Conservation (phyloP, 1,140 invertebrate species). For the Eciton burchellii region DNA sequence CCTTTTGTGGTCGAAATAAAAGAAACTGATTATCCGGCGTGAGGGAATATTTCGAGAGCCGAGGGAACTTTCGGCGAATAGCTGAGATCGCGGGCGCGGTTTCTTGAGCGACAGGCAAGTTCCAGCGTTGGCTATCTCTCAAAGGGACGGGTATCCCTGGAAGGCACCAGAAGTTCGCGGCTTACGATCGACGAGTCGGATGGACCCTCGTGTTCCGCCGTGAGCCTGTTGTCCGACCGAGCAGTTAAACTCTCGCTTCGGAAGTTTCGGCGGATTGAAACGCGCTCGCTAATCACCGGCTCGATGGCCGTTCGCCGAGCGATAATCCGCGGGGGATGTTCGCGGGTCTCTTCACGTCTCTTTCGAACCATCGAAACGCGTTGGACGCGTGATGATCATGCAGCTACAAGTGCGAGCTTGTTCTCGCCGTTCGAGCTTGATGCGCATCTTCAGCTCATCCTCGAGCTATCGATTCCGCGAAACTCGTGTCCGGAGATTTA, state of each 20-base stretch:
- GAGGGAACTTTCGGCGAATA: slow-evolving; percentile 46
- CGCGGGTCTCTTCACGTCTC: neutral
- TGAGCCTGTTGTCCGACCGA: slow-evolving; percentile 55
- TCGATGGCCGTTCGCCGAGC: slow-evolving; percentile 42
- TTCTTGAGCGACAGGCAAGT: slow-evolving; percentile 23
- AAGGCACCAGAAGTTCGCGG: slow-evolving; percentile 26
- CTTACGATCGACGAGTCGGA: slow-evolving; percentile 65
- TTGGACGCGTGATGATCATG: no score
- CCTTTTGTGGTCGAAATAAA: slow-evolving; percentile 51
- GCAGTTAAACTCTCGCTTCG: slow-evolving; percentile 64
- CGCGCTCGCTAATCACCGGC: slow-evolving; percentile 37
- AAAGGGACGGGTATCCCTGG: slow-evolving; percentile 51
- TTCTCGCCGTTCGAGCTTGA: no score
- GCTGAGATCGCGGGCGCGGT: slow-evolving; percentile 31
- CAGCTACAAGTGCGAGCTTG: no score
- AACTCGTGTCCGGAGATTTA: no score
- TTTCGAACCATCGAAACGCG: neutral
- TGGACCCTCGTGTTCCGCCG: slow-evolving; percentile 59
- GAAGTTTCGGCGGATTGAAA: slow-evolving; percentile 63
- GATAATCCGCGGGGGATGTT: neutral
- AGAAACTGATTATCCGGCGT: slow-evolving; percentile 40
- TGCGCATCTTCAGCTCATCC: no score
- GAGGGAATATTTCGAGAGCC: slow-evolving; percentile 21
- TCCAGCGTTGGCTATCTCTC: slow-evolving; percentile 51
- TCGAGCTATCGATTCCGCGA: neutral